Conservation (phyloP, 2,113 vertebrate species). For the Oncorhynchus gorbuscha region DNA sequence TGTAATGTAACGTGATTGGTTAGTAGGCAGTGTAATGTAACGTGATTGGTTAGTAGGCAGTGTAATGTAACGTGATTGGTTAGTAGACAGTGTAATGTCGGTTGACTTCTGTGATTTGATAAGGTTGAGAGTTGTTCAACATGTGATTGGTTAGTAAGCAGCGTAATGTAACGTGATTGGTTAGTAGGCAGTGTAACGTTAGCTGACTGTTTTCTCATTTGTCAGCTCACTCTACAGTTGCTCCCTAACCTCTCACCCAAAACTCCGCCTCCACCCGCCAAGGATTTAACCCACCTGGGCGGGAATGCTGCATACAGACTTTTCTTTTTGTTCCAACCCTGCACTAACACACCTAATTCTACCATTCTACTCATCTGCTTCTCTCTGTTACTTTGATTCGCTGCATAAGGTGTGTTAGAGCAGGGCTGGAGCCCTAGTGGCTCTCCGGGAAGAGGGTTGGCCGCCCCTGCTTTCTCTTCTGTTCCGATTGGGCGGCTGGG, state of each 20-base stretch:
- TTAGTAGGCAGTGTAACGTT: conserved; percentile 88
- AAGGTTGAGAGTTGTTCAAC: too few relatives aligned
- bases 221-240: conserved; percentile 71
- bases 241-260: conserved; percentile 70
- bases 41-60: too few relatives aligned
- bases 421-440: too few relatives aligned
- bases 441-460: too few relatives aligned
- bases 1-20: too few relatives aligned
- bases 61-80: too few relatives aligned
- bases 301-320: too few relatives aligned
- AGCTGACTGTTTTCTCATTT: conserved; percentile 74
- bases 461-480: too few relatives aligned
- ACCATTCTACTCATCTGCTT: not conserved
- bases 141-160: not conserved
- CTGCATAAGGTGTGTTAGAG: too few relatives aligned
- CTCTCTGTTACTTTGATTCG: not conserved
- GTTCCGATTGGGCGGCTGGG: conserved; percentile 56
- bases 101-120: too few relatives aligned
- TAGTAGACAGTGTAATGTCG: too few relatives aligned
- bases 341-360: not conserved
- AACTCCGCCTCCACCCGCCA: not conserved
- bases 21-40: too few relatives aligned
- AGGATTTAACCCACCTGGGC: not conserved
- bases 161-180: conserved; percentile 56
- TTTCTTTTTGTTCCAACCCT: not conserved